Conservation (phyloP, 1,140 invertebrate genomes). For the Leptonema lineaticorne region DNA sequence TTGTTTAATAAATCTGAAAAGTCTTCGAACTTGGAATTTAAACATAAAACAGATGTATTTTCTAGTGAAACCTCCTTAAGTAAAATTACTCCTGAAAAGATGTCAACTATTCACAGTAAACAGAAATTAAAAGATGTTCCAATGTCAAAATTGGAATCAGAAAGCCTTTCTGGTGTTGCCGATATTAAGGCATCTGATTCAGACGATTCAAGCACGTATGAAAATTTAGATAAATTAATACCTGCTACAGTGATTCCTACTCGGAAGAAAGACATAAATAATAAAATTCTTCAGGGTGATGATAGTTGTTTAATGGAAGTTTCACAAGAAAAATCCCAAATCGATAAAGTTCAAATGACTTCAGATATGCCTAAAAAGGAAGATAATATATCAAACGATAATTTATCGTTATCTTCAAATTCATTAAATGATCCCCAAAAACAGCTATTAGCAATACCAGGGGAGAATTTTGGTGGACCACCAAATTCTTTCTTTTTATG, state of each 20-base stretch:
- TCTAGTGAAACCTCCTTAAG: slow-evolving; percentile 13
- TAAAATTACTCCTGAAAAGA: slow-evolving; percentile 32
- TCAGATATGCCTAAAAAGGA: not conserved
- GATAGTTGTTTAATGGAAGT: slow-evolving; percentile 2
- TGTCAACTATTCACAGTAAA: not conserved
- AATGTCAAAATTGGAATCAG: not conserved
- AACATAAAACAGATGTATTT: slow-evolving; percentile 44
- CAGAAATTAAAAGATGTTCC: not conserved
- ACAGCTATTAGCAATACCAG: slow-evolving; percentile 67
- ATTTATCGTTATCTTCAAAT: not conserved
- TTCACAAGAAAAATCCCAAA: not conserved
- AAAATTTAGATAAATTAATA: slow-evolving; percentile 51
- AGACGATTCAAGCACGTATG: slow-evolving; percentile 43
- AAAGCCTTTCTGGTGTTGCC: not conserved
- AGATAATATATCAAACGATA: not conserved
- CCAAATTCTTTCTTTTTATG: slow-evolving; percentile 63
- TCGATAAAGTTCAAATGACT: not conserved
- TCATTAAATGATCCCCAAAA: slow-evolving; percentile 50
- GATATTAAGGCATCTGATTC: slow-evolving; percentile 44
- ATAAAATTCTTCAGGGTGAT: too few relatives aligned
- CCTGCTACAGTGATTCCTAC: slow-evolving; percentile 50
- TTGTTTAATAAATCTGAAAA: not conserved
- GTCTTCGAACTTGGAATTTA: not conserved
- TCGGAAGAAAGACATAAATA: slow-evolving; percentile 54
- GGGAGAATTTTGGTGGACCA: slow-evolving; percentile 65